A percentile compares a stretch with the other conserved stretches of the same genome.
Evolutionary conservation across 1,140 invertebrate genomes (phyloP).

Genomic region (Caenorhabditis tropicalis): DNA sequence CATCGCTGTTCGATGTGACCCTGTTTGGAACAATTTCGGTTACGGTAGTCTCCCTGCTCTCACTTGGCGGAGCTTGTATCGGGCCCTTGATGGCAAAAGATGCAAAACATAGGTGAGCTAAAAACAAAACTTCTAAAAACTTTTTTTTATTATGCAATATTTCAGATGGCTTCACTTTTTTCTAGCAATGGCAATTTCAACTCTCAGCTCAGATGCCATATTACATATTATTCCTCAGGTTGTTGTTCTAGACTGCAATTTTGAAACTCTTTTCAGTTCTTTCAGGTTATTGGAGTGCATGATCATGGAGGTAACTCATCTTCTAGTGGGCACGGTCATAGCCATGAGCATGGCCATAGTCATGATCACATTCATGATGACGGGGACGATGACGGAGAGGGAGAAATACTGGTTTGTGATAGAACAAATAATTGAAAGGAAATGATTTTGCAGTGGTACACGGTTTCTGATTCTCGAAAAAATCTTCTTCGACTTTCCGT

Average conservation of each 20-base stretch:
- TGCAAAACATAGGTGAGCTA: slow-evolving; percentile 38
- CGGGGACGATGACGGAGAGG: neutral
- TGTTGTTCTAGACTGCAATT: neutral
- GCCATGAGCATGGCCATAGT: slow-evolving; percentile 16
- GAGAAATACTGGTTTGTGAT: neutral
- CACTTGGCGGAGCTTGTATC: slow-evolving; percentile 38
- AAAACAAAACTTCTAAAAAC: neutral
- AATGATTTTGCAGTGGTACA: slow-evolving; percentile 1
- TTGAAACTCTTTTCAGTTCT: neutral
- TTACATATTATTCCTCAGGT: slow-evolving; percentile 50
- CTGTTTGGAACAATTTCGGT: slow-evolving; percentile 37
- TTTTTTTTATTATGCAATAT: neutral
- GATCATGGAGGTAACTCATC: neutral
- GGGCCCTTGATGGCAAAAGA: slow-evolving; percentile 43
- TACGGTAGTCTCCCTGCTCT: slow-evolving; percentile 47
- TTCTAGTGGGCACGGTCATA: neutral
- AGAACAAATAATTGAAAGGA: neutral
- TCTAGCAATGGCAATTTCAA: slow-evolving; percentile 52
- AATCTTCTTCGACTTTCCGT: slow-evolving; percentile 38
- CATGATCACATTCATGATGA: slow-evolving; percentile 32
- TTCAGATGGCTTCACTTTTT: slow-evolving; percentile 54
- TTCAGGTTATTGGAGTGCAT: slow-evolving; percentile 44
- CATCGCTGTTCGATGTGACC: neutral
- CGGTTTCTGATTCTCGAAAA: neutral
- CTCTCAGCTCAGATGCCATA: slow-evolving; percentile 48